Evolutionary conservation across 2,888 invertebrate species (phyloP).

Genomic region (Mesochorus sp.): DNA sequence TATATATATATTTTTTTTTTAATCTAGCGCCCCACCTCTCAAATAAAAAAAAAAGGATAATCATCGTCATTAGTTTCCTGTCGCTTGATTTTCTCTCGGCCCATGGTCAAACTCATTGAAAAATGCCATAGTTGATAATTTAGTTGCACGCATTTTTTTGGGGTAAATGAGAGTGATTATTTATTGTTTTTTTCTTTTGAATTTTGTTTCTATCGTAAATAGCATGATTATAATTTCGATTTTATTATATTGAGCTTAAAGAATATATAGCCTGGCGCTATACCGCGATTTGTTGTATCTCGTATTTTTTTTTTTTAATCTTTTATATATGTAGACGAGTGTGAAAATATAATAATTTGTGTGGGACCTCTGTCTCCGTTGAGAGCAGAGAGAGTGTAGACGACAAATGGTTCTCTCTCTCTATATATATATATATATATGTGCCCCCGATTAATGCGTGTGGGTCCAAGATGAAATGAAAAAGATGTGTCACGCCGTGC

Average conservation of each 20-base stretch:
- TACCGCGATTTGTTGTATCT: no score
- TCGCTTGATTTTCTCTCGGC: not conserved
- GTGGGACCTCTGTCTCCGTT: not conserved
- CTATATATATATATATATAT: no score
- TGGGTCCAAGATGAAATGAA: conserved; percentile 78
- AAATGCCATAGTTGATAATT: conserved; percentile 36
- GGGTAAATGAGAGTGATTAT: conserved; percentile 38
- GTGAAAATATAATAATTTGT: no score
- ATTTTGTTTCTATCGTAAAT: no score
- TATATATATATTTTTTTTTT: not conserved
- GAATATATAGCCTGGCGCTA: no score
- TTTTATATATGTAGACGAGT: no score
- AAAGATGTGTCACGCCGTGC: conserved; percentile 78
- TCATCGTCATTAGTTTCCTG: not conserved
- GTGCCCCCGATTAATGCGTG: conserved; percentile 71
- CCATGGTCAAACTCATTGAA: no score
- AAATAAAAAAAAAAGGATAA: not conserved
- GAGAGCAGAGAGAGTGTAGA: not conserved
- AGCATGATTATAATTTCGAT: conserved; percentile 32
- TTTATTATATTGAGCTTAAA: not conserved
- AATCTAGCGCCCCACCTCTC: no score
- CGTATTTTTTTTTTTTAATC: no score
- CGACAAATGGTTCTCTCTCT: conserved; percentile 17
- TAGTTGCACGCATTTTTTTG: conserved; percentile 55
- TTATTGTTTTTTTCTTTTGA: conserved; percentile 5